Percentiles rank a stretch among this genome's conserved stretches.
Conservation (phyloP, 2,113 vertebrate species). For the Myanophis thanlyinensis region DNA sequence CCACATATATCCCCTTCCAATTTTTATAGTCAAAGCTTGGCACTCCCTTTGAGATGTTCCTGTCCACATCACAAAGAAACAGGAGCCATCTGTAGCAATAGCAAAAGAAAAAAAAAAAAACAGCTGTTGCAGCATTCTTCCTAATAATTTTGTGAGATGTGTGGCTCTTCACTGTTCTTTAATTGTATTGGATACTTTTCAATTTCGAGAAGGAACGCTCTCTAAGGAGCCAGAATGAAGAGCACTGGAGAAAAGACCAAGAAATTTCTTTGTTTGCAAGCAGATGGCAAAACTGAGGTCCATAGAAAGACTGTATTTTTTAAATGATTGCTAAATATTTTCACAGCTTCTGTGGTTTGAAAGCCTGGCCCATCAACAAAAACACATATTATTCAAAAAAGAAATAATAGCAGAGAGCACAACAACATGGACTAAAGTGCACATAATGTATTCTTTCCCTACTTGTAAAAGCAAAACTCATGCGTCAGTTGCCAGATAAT, state of each 20-base stretch:
- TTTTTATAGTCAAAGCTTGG: not conserved
- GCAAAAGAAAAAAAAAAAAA: not conserved
- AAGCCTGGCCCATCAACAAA: not conserved
- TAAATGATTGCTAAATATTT: not conserved
- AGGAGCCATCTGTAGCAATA: not conserved
- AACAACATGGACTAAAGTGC: not conserved
- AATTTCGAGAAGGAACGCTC: constrained; percentile 40
- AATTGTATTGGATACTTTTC: constrained; percentile 32
- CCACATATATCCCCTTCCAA: not conserved
- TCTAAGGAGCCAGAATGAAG: not conserved
- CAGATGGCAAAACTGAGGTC: not conserved
- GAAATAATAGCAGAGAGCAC: not conserved
- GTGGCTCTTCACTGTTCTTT: constrained; percentile 35
- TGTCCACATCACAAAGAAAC: not conserved
- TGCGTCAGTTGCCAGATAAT: not conserved
- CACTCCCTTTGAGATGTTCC: not conserved
- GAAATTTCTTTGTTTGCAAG: not conserved
- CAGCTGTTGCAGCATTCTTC: constrained; percentile 6
- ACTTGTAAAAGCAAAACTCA: not conserved
- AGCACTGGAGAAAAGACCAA: constrained; percentile 20
- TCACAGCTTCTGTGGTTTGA: not conserved
- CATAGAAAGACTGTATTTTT: not conserved
- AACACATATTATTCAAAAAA: not conserved
- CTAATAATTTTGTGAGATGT: constrained; percentile 31
- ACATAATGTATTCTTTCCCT: not conserved